A percentile compares a stretch with the other conserved stretches of the same genome.
phyloP scores from a whole-genome alignment of 2,888 invertebrate species.

The Cyrtodaria siliqua region DNA sequence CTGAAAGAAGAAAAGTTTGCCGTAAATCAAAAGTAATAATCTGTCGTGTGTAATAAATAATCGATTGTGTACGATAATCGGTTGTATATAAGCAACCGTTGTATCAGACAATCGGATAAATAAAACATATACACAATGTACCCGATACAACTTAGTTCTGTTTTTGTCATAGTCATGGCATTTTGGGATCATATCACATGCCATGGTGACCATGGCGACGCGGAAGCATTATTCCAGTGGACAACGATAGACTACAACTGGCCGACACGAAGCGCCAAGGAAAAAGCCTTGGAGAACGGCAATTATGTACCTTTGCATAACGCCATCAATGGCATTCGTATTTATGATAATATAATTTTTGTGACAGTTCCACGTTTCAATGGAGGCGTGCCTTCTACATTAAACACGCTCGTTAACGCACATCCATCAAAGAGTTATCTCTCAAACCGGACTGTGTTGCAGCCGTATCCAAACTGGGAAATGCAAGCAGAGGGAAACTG shows the following conservation, averaged over 20 bases:
- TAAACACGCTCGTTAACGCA: conserved; percentile 67
- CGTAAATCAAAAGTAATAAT: too few species aligned
- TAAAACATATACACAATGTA: too few species aligned
- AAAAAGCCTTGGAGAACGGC: conserved; percentile 34
- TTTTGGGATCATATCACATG: neutral
- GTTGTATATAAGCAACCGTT: too few species aligned
- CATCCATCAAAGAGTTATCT: conserved; percentile 39
- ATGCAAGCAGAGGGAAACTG: conserved; percentile 75
- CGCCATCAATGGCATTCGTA: conserved; percentile 71
- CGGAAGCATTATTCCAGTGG: conserved; percentile 70
- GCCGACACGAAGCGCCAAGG: conserved; percentile 52
- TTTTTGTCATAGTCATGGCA: too few species aligned
- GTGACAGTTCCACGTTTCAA: conserved; percentile 75
- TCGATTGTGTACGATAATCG: too few species aligned
- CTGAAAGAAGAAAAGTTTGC: too few species aligned
- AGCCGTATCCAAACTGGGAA: conserved; percentile 74
- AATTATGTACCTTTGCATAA: conserved; percentile 67
- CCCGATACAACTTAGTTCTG: too few species aligned
- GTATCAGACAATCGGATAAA: too few species aligned
- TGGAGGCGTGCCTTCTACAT: conserved; percentile 72
- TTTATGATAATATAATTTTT: conserved; percentile 71
- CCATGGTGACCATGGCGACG: conserved; percentile 64
- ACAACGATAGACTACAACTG: conserved; percentile 69
- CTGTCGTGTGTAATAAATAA: too few species aligned
- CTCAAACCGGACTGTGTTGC: conserved; percentile 60